Conservation (phyloP, 2,888 invertebrate species). For the Drosophila merina region DNA sequence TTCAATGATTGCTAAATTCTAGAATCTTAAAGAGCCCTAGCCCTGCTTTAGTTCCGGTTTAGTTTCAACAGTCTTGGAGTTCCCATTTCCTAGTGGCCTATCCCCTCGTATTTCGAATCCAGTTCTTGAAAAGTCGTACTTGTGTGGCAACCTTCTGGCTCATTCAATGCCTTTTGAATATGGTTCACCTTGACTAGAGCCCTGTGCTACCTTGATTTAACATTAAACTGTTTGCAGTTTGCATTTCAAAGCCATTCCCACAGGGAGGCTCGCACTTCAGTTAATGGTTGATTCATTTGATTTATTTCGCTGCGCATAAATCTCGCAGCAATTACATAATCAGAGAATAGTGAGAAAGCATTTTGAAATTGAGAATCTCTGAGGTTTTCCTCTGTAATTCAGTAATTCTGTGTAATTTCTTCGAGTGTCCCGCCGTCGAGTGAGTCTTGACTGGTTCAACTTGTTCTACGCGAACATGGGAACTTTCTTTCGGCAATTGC, state of each 20-base stretch:
- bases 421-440: not conserved
- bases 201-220: not conserved
- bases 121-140: conserved; percentile 18
- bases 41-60: not conserved
- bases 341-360: not conserved
- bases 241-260: not conserved
- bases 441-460: conserved; percentile 25
- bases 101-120: not conserved
- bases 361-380: not conserved
- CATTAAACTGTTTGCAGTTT: not conserved
- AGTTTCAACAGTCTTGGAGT: not conserved
- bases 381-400: not conserved
- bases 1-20: no score
- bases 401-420: not conserved
- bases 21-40: not conserved
- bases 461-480: conserved; percentile 23
- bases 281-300: not conserved
- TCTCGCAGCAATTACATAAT: not conserved
- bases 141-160: conserved; percentile 23
- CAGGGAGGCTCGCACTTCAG: conserved; percentile 6
- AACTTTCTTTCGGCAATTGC: conserved; percentile 61
- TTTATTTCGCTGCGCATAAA: not conserved
- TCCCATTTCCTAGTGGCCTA: not conserved
- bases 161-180: conserved; percentile 10
- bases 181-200: not conserved